A percentile compares a stretch with the other conserved stretches of the same genome.
phyloP scores from a whole-genome alignment of 2,113 vertebrate genomes.

The Edolisoma coerulescens region DNA sequence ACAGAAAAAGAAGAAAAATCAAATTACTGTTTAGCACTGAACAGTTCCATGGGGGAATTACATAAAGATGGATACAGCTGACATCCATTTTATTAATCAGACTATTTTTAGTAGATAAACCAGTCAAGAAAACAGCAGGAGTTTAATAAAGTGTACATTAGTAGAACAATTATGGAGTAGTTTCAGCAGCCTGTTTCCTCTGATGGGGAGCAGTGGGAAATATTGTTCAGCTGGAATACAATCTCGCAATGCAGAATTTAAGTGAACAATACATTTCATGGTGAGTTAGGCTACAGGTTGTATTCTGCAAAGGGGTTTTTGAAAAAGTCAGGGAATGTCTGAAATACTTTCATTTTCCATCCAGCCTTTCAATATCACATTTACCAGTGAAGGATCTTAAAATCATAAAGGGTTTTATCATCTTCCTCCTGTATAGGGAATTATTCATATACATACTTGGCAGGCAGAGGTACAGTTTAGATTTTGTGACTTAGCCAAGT shows the following conservation, averaged over 20 bases:
- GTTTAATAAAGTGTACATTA: conserved; percentile 51
- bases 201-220: neutral
- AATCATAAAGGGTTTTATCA: neutral
- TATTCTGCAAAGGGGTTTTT: neutral
- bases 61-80: neutral
- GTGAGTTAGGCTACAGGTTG: neutral
- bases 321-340: neutral
- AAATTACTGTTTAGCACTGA: neutral
- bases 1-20: neutral
- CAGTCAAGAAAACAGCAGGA: conserved; percentile 39
- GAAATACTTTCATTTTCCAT: neutral
- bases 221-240: neutral
- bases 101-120: conserved; percentile 47
- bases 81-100: conserved; percentile 36
- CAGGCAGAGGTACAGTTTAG: neutral
- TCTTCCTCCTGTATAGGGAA: neutral
- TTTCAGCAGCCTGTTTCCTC: conserved; percentile 5
- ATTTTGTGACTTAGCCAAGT: neutral
- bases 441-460: neutral
- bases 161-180: conserved; percentile 5
- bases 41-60: neutral
- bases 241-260: neutral
- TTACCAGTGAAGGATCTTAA: neutral
- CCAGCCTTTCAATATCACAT: neutral
- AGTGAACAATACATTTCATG: conserved; percentile 16